Evolutionary conservation across 2,797 vertebrate genomes (phyloP).

Genomic region (Pseudomugil gertrudae): DNA sequence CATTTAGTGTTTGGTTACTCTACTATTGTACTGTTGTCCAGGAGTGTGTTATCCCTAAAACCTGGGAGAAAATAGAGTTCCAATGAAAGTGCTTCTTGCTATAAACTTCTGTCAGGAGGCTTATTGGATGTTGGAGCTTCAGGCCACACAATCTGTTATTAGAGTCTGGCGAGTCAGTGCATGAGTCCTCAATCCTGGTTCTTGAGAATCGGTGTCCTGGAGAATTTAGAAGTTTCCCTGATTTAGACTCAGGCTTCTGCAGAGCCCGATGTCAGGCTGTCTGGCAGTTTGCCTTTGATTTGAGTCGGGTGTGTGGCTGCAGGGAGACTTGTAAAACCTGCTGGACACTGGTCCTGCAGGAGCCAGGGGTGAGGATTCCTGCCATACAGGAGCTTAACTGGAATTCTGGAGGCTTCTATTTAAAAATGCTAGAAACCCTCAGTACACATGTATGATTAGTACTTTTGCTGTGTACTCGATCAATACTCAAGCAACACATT

Average conservation of each 20-base stretch:
- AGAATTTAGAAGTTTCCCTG: too few relatives aligned
- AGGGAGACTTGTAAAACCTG: too few relatives aligned
- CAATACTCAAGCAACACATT: slow-evolving; percentile 23
- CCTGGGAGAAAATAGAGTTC: slow-evolving; percentile 34
- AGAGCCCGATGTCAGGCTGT: too few relatives aligned
- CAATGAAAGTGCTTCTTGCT: slow-evolving; percentile 6
- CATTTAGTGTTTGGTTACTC: slow-evolving; percentile 30
- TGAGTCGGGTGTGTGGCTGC: too few relatives aligned
- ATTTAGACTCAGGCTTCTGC: too few relatives aligned
- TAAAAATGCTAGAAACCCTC: neutral
- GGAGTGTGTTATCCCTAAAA: slow-evolving; percentile 33
- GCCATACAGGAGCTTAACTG: too few relatives aligned
- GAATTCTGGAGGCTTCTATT: slow-evolving; percentile 1
- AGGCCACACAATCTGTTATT: slow-evolving; percentile 47
- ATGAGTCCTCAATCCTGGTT: too few relatives aligned
- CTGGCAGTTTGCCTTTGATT: too few relatives aligned
- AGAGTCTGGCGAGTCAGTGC: slow-evolving; percentile 40
- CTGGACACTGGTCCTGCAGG: too few relatives aligned
- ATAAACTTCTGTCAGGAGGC: slow-evolving; percentile 37
- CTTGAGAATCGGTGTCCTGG: too few relatives aligned
- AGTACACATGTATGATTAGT: neutral
- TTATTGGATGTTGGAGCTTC: slow-evolving; percentile 30
- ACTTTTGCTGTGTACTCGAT: slow-evolving; percentile 7
- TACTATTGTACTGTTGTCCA: slow-evolving; percentile 8
- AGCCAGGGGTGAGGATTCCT: too few relatives aligned